phyloP scores from a whole-genome alignment of 2,888 invertebrate genomes.

The Tipula confusa region DNA sequence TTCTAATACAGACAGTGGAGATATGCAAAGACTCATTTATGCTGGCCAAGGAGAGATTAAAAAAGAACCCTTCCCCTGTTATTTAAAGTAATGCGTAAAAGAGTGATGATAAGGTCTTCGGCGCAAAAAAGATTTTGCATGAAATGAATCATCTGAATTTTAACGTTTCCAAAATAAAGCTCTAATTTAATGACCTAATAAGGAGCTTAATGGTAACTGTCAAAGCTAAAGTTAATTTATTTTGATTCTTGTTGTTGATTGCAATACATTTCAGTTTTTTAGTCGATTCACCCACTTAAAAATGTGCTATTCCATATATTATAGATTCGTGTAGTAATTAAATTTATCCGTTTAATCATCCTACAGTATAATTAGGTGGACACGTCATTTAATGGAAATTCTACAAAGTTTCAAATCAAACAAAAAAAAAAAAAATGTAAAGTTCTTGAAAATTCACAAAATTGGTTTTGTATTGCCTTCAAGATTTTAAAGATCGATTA shows the following conservation, averaged over 20 bases:
- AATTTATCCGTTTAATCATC: neutral
- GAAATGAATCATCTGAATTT: too few species aligned
- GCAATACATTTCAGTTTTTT: neutral
- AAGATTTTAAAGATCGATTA: neutral
- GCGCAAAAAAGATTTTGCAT: too few species aligned
- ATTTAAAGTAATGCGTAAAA: too few species aligned
- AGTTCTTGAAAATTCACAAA: neutral
- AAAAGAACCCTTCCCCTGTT: too few species aligned
- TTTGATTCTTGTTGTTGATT: neutral
- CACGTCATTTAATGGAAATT: neutral
- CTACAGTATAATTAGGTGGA: neutral
- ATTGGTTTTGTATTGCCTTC: neutral
- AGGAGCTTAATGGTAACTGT: neutral
- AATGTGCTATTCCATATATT: too few species aligned
- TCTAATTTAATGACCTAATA: neutral
- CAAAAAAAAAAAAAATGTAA: neutral
- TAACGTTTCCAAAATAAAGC: too few species aligned
- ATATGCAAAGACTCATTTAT: too few species aligned
- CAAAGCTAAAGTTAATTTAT: too few species aligned
- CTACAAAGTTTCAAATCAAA: neutral
- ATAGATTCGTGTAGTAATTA: neutral
- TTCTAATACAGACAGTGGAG: too few species aligned
- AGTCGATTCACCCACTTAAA: neutral
- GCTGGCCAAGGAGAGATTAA: too few species aligned
- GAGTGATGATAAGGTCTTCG: too few species aligned